These are phyloP conservation scores for Cylloceria caligata DNA, from an alignment of 2,888 invertebrate genomes.

Conservation along the genomic window DNA sequence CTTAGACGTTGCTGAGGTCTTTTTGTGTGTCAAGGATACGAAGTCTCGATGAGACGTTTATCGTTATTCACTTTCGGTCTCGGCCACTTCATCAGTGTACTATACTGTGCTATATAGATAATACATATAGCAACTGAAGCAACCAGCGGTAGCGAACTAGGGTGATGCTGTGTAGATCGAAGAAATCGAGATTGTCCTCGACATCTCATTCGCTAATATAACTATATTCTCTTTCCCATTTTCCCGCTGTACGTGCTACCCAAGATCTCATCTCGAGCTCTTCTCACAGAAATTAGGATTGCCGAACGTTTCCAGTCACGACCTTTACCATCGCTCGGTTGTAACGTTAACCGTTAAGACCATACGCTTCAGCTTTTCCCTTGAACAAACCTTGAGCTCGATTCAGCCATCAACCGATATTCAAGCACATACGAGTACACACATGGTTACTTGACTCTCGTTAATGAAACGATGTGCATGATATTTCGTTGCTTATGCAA, in stretches of 20 bases:
- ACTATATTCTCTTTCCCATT: background rate
- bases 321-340: constrained; percentile 51
- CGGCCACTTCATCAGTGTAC: constrained; percentile 12
- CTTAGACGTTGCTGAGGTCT: constrained; percentile 58
- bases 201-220: constrained; percentile 14
- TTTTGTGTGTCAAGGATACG: constrained; percentile 76
- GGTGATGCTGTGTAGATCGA: constrained; percentile 28
- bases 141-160: background rate
- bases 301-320: constrained; percentile 35
- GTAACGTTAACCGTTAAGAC: constrained; percentile 38
- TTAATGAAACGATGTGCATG: constrained; percentile 63
- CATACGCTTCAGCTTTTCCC: constrained; percentile 53
- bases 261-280: background rate
- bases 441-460: constrained; percentile 49
- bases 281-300: constrained; percentile 46
- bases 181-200: constrained; percentile 41
- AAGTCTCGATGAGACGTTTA: constrained; percentile 59
- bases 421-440: constrained; percentile 37
- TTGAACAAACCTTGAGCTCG: constrained; percentile 67
- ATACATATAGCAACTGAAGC: constrained; percentile 13
- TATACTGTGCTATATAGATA: background rate
- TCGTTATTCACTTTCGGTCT: constrained; percentile 47
- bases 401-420: constrained; percentile 56
- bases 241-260: constrained; percentile 16
- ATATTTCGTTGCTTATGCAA: constrained; percentile 28